Conservation (phyloP, 1,140 invertebrate species). For the Scylla paramamosain region DNA sequence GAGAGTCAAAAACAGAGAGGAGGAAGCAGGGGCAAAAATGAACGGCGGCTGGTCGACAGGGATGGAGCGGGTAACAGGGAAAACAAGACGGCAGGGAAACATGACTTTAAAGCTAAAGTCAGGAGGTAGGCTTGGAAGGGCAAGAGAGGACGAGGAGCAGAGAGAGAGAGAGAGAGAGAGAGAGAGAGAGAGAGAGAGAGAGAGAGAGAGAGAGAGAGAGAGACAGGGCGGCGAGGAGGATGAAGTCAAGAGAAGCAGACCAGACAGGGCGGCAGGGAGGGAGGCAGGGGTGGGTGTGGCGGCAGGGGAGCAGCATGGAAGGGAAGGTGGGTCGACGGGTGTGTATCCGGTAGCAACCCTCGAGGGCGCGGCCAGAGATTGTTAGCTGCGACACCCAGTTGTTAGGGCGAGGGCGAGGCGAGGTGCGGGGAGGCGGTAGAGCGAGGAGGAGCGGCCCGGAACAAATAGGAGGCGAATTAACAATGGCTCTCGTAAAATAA, state of each 20-base stretch:
- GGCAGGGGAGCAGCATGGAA: not conserved
- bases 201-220: not conserved
- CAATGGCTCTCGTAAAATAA: not conserved
- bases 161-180: not conserved
- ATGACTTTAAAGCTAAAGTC: slow-evolving; percentile 22
- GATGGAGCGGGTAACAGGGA: not conserved
- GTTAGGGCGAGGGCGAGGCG: not conserved
- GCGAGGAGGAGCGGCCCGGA: slow-evolving; percentile 23
- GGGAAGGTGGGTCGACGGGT: slow-evolving; percentile 35
- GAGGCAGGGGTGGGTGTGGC: not conserved
- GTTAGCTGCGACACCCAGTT: slow-evolving; percentile 54
- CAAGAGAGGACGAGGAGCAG: not conserved
- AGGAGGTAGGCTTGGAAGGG: not conserved
- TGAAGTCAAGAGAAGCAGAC: not conserved
- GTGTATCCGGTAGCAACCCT: slow-evolving; percentile 61
- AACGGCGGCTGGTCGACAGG: not conserved
- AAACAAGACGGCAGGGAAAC: slow-evolving; percentile 4
- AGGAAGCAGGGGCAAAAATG: not conserved
- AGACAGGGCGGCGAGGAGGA: not conserved
- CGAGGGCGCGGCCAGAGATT: slow-evolving; percentile 51
- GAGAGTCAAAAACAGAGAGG: not conserved
- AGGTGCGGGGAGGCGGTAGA: not conserved
- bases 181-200: not conserved
- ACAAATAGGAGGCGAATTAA: not conserved
- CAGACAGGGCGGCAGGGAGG: not conserved